Evolutionary conservation across 1,140 invertebrate species (phyloP).

Genomic region (Scaptomyza pallida): DNA sequence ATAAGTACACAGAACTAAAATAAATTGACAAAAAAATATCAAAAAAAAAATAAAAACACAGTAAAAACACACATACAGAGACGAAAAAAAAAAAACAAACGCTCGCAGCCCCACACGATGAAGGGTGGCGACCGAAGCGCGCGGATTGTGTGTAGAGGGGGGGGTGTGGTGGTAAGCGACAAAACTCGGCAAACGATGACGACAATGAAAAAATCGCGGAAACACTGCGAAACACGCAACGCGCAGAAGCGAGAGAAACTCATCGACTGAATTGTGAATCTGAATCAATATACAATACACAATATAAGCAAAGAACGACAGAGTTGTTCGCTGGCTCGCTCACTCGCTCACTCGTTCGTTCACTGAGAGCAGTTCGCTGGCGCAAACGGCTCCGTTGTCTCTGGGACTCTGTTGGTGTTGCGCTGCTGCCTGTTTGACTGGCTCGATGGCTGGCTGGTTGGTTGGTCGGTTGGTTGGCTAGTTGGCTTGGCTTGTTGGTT

Average conservation of each 20-base stretch:
- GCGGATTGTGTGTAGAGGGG: too few species aligned
- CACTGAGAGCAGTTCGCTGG: too few species aligned
- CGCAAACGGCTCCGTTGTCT: neutral
- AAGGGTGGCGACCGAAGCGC: conserved; percentile 3
- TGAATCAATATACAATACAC: conserved; percentile 57
- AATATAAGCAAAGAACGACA: conserved; percentile 71
- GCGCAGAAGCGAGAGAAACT: conserved; percentile 84
- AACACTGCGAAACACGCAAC: conserved; percentile 81
- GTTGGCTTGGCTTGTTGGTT: conserved; percentile 37
- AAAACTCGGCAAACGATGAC: conserved; percentile 64
- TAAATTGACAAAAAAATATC: conserved; percentile 19
- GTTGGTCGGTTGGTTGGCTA: conserved; percentile 26
- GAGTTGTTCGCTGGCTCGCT: conserved; percentile 40
- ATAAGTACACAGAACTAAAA: conserved; percentile 21
- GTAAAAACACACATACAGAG: conserved; percentile 12
- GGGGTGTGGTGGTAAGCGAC: conserved; percentile 11
- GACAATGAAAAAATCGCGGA: conserved; percentile 78
- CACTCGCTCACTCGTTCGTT: neutral
- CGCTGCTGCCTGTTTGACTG: conserved; percentile 30
- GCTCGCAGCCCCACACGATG: conserved; percentile 32
- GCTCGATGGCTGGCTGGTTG: conserved; percentile 33
- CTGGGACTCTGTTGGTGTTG: conserved; percentile 23
- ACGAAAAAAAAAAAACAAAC: conserved; percentile 25
- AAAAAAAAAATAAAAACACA: conserved; percentile 22
- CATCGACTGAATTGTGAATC: conserved; percentile 82